A percentile compares a stretch with the other conserved stretches of the same genome.
Conservation (phyloP, 2,797 vertebrate genomes). For the Sebastes flavidus region DNA sequence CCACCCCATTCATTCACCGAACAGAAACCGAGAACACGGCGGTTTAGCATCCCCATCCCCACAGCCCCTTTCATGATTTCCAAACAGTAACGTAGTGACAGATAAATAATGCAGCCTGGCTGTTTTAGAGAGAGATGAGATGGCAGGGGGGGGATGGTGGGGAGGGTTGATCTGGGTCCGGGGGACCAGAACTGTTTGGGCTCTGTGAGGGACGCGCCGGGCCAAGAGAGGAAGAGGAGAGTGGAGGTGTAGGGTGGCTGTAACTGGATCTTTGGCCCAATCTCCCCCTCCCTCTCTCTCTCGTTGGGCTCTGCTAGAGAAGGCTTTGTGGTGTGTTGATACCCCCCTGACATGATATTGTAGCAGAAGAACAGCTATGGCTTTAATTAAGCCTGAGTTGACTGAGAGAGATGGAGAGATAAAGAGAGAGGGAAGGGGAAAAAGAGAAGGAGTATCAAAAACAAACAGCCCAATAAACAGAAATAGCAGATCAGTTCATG, state of each 20-base stretch:
- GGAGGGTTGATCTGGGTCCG: background rate
- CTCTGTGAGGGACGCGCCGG: constrained; percentile 26
- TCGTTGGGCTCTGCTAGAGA: constrained; percentile 45
- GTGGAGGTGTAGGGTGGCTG: constrained; percentile 70
- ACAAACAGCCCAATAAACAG: constrained; percentile 36
- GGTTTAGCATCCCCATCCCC: constrained; percentile 36
- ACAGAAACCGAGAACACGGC: constrained; percentile 28
- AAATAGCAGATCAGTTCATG: constrained; percentile 18
- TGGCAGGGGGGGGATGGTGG: constrained; percentile 10
- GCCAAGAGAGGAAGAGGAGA: constrained; percentile 54
- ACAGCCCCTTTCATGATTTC: constrained; percentile 40
- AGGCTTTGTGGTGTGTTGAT: constrained; percentile 74
- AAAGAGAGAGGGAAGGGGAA: background rate
- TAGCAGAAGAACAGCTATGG: constrained; percentile 68
- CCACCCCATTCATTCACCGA: constrained; percentile 21
- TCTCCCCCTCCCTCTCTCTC: background rate
- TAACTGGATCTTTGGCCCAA: constrained; percentile 59
- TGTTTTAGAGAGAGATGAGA: constrained; percentile 60
- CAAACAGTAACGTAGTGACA: constrained; percentile 60
- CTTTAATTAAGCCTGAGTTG: constrained; percentile 75
- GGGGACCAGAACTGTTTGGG: constrained; percentile 45
- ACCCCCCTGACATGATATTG: constrained; percentile 72
- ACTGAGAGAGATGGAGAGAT: constrained; percentile 57
- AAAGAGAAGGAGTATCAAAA: constrained; percentile 23
- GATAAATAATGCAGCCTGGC: constrained; percentile 68